Evolutionary conservation across 2,113 vertebrate genomes (phyloP).

Genomic region (Ahaetulla prasina): DNA sequence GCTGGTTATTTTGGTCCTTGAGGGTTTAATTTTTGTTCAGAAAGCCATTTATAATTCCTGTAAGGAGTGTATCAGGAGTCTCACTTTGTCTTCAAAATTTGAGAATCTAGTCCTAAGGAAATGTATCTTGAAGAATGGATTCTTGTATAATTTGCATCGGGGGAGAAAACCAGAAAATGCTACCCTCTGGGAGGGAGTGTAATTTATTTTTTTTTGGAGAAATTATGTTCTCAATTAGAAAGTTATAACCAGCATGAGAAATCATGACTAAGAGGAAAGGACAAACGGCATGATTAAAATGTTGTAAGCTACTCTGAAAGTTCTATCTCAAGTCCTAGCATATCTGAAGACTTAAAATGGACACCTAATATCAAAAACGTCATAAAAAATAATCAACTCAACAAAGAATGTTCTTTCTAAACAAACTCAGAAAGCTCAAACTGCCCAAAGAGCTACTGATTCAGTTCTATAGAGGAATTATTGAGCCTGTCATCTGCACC

Average conservation of each 20-base stretch:
- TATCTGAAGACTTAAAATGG: too few species aligned
- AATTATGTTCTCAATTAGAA: neutral
- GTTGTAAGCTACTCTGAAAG: neutral
- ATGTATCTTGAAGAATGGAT: neutral
- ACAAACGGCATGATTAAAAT: neutral
- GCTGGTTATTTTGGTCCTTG: neutral
- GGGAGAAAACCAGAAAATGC: neutral
- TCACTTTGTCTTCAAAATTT: neutral
- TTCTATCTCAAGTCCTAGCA: too few species aligned
- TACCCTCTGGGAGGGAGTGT: neutral
- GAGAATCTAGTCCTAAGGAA: neutral
- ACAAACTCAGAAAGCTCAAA: too few species aligned
- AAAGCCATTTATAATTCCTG: neutral
- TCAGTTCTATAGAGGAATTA: too few species aligned
- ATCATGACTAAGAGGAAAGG: neutral
- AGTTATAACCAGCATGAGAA: neutral
- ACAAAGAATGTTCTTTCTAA: too few species aligned
- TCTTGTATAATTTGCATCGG: neutral
- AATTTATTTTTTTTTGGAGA: neutral
- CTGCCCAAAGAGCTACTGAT: too few species aligned
- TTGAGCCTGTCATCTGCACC: too few species aligned
- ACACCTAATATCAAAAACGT: too few species aligned
- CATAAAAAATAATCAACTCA: too few species aligned
- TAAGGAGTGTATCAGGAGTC: neutral
- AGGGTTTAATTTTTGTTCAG: neutral